Evolutionary conservation across 2,888 invertebrate species (phyloP).

Genomic region (Plemyria rubiginata): DNA sequence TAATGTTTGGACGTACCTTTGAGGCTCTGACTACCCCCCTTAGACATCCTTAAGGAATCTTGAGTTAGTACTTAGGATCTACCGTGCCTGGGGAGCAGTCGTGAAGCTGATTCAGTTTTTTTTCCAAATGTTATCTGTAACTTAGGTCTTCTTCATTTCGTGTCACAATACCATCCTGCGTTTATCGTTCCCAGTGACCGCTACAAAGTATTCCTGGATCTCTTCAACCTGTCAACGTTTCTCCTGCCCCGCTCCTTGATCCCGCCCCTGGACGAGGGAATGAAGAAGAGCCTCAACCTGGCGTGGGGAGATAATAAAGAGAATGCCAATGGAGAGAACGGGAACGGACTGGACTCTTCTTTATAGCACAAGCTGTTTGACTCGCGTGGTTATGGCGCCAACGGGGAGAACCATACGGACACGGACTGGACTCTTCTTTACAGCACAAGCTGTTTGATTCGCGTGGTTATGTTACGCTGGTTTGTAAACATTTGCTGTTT

Average conservation of each 20-base stretch:
- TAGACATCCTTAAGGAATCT: no score
- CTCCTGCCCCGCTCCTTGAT: constrained; percentile 96
- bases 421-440: constrained; percentile 45
- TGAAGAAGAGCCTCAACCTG: constrained; percentile 90
- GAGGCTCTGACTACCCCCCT: no score
- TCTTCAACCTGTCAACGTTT: constrained; percentile 98
- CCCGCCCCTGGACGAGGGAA: constrained; percentile 92
- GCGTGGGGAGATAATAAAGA: constrained; percentile 77
- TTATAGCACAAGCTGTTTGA: constrained; percentile 9
- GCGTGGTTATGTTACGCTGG: background rate
- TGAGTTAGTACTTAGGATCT: no score
- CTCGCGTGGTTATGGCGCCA: no score
- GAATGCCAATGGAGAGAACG: constrained; percentile 35
- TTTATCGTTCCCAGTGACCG: constrained; percentile 90
- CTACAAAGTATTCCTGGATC: constrained; percentile 98
- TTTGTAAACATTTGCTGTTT: no score
- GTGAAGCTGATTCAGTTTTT: no score
- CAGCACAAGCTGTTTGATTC: background rate
- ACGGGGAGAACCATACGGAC: constrained; percentile 45
- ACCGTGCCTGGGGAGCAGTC: no score
- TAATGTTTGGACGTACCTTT: no score
- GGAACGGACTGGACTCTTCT: constrained; percentile 48
- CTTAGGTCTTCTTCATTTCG: no score
- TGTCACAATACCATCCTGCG: no score
- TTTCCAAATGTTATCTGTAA: no score